These are phyloP conservation scores for Triplophysa dalaica DNA, from an alignment of 2,113 vertebrate species.

Conservation along the genomic window DNA sequence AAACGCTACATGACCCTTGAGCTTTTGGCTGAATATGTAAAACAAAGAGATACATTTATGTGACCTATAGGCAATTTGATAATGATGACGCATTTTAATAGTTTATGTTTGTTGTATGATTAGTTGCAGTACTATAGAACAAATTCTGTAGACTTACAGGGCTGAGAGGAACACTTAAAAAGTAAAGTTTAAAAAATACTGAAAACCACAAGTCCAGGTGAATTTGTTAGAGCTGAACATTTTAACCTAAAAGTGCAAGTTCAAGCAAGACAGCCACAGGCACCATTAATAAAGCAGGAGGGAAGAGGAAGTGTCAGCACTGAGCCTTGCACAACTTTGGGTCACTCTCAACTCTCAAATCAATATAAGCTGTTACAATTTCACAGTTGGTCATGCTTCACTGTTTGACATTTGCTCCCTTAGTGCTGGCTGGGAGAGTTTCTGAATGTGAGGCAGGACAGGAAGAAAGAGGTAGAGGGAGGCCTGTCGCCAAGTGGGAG, in stretches of 20 bases:
- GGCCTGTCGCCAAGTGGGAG: slow-evolving; percentile 11
- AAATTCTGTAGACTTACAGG: not conserved
- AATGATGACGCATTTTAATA: not conserved
- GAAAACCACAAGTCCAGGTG: slow-evolving; percentile 1
- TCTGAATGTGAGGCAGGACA: slow-evolving; percentile 5
- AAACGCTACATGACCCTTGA: not conserved
- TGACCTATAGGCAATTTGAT: not conserved
- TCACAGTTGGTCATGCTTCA: slow-evolving; percentile 49
- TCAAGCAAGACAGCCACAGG: slow-evolving; percentile 30
- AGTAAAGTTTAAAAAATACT: not conserved
- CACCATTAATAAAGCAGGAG: slow-evolving; percentile 12
- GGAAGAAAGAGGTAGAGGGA: not conserved
- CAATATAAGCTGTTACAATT: slow-evolving; percentile 56
- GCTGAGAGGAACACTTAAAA: not conserved
- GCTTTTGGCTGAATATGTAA: slow-evolving; percentile 17
- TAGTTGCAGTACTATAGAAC: not conserved
- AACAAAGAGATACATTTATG: not conserved
- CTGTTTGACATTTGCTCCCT: slow-evolving; percentile 42
- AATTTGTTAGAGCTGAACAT: slow-evolving; percentile 24
- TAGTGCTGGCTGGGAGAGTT: slow-evolving; percentile 26
- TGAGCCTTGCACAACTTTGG: slow-evolving; percentile 19
- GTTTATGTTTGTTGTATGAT: not conserved
- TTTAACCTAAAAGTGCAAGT: slow-evolving; percentile 43
- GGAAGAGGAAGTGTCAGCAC: slow-evolving; percentile 34
- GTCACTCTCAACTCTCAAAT: slow-evolving; percentile 47